phyloP scores from a whole-genome alignment of 30 jellyfish, hydroid and myxozoan genomes.

The Hydractinia symbiolongicarpus region DNA sequence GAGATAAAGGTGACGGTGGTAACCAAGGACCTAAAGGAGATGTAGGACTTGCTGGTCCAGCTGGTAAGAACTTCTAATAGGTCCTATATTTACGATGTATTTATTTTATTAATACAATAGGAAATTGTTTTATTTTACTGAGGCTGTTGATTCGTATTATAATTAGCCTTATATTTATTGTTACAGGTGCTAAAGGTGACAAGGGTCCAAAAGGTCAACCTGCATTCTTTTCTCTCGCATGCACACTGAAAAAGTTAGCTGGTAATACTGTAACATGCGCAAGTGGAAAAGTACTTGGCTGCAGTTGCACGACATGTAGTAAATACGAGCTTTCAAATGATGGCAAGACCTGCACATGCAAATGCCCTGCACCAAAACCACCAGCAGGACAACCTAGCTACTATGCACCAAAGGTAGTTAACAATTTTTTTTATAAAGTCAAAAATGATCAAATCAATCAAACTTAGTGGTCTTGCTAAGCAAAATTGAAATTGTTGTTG shows the following conservation, averaged over 20 bases:
- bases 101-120: no score
- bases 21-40: neutral
- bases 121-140: no score
- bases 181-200: neutral
- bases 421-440: neutral
- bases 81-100: no score
- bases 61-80: no score
- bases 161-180: no score
- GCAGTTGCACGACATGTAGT: conserved; percentile 4
- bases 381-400: conserved; percentile 5
- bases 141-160: no score
- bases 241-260: neutral
- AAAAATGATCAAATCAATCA: neutral
- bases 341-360: neutral
- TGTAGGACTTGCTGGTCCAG: no score
- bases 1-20: neutral
- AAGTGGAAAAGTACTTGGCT: conserved; percentile 3
- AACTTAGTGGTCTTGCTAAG: neutral
- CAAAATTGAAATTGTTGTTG: neutral
- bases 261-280: conserved; percentile 2
- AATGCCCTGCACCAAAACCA: neutral
- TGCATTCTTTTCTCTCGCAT: neutral
- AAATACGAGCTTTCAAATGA: neutral
- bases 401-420: conserved; percentile 6
- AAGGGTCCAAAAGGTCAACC: neutral